These are phyloP conservation scores for Amazona guildingii DNA, from an alignment of 2,113 vertebrate species.

Conservation along the genomic window DNA sequence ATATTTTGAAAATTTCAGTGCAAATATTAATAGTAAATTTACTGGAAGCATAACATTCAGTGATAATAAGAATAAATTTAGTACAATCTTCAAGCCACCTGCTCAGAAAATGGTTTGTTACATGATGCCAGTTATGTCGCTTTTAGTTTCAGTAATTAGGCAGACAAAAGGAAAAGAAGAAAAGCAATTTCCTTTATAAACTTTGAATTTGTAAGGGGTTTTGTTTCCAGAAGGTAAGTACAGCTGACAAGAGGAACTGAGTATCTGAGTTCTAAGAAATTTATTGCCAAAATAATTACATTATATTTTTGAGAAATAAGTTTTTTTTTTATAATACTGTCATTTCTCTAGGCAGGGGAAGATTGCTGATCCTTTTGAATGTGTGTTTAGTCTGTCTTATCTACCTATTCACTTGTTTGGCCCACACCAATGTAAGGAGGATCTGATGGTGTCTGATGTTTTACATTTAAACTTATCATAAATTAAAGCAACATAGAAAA, in stretches of 20 bases:
- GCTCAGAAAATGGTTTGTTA: not conserved
- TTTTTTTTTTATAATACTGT: not conserved
- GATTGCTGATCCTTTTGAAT: not conserved
- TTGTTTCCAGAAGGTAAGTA: not conserved
- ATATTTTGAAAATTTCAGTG: not conserved
- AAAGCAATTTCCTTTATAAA: conserved; percentile 26
- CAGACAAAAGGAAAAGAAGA: conserved; percentile 19
- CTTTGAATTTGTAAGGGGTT: not conserved
- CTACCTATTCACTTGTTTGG: not conserved
- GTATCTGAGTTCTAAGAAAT: not conserved
- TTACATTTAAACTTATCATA: not conserved
- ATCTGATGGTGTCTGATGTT: not conserved
- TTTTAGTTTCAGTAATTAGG: conserved; percentile 9
- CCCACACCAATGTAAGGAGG: not conserved
- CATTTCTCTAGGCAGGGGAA: not conserved
- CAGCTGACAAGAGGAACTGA: not conserved
- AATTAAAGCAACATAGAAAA: not conserved
- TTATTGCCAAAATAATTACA: not conserved
- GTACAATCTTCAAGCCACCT: conserved; percentile 1
- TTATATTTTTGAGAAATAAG: not conserved
- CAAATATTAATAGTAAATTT: not conserved
- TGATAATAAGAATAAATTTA: not conserved
- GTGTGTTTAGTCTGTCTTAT: not conserved
- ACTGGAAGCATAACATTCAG: not conserved
- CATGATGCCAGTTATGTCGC: not conserved